Evolutionary conservation across 2,113 vertebrate species (phyloP), one percentile per base, ranked within the genome.

Genomic region (Chaenogobius annularis): DNA sequence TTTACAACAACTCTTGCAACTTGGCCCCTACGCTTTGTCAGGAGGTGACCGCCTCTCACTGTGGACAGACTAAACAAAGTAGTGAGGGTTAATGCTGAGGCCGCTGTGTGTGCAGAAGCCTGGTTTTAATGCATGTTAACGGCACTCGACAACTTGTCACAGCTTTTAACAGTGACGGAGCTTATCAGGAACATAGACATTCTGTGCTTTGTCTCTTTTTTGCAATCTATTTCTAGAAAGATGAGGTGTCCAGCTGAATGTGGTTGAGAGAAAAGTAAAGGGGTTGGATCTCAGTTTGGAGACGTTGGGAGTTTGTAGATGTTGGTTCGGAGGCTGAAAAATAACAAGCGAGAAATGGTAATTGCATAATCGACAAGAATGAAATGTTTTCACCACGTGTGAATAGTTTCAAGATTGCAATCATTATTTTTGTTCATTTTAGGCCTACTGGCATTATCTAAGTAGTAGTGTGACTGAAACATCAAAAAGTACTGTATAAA

Each of bases 241-340:
- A 80, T 77, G 31, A 84, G 79, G 77, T 74, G 80, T 88, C n/a
- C 77, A 82, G 85, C 69, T 69, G 78, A 78, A 73, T 76, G 75
- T 37, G 17, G 83, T 54, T 84, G 73, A 71, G 13, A 46, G 0
- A 2, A 61, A 47, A 1, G 4, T 10, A 20, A n/a, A 44, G 13
- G 69, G 55, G 72, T 85, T 80, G 81, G 72, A 89, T 89, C 75
- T 52, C 48, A 19, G 73, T 73, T 79, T 56, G 69, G 48, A 72
- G 70, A 59, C 61, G 7, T 70, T 37, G 59, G 70, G 67, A n/a
- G 59, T 43, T 17, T 52, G 63, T 56, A 47, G 77, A 82, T 77
- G 71, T 55, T 67, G 40, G n/a, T 55, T 55, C 4, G 22, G 55
- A 10, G 11, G 23, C n/a, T n/a, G n/a, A n/a, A n/a, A 40, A 40